Evolutionary conservation across 2,888 invertebrate species (phyloP).

Genomic region (Drosophila aldrichi): DNA sequence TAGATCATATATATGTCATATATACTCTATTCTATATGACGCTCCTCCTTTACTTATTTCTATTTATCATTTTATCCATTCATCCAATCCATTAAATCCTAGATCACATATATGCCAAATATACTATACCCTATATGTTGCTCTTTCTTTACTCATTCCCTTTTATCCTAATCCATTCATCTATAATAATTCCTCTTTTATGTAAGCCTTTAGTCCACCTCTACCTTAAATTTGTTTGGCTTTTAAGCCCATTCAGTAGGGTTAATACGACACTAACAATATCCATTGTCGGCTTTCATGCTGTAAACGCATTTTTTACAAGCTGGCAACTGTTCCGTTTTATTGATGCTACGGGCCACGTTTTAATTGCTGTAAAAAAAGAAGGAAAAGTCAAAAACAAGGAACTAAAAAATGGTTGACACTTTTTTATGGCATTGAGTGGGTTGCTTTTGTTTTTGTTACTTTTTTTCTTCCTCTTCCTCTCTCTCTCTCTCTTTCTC

Average conservation of each 20-base stretch:
- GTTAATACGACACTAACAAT: conserved; percentile 6
- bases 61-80: too few species aligned
- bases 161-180: background rate
- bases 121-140: background rate
- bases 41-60: too few species aligned
- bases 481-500: background rate
- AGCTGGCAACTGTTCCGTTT: conserved; percentile 65
- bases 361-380: conserved; percentile 67
- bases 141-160: too few species aligned
- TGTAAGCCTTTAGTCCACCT: background rate
- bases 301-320: conserved; percentile 51
- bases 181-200: background rate
- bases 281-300: conserved; percentile 14
- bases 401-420: conserved; percentile 14
- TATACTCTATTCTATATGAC: too few species aligned
- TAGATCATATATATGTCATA: too few species aligned
- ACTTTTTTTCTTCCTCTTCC: background rate
- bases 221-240: background rate
- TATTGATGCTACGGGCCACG: conserved; percentile 66
- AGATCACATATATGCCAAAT: background rate
- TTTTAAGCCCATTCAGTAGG: background rate
- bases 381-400: conserved; percentile 27
- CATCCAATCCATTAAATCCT: too few species aligned
- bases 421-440: conserved; percentile 42
- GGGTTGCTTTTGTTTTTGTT: background rate